Conservation (phyloP, 2,797 vertebrate species). For the Pyrocephalus nanus region DNA sequence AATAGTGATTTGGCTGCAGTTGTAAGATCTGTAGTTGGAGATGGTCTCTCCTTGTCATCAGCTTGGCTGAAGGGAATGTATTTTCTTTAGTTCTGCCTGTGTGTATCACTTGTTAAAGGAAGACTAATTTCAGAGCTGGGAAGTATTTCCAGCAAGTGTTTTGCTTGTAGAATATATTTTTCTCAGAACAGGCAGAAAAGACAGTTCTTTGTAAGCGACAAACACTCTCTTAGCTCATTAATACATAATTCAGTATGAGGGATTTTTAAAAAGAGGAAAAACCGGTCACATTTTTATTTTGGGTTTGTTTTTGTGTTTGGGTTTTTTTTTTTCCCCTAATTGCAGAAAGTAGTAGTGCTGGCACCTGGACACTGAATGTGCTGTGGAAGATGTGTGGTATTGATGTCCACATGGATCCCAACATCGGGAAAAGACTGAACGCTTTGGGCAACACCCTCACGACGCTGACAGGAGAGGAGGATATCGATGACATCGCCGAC, state of each 20-base stretch:
- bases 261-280: not conserved
- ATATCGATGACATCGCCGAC: constrained; percentile 92
- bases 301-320: not conserved
- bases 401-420: constrained; percentile 99
- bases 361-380: constrained; percentile 98
- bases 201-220: not conserved
- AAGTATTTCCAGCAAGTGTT: not conserved
- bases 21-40: not conserved
- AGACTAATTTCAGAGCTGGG: not conserved
- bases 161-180: not conserved
- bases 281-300: not conserved
- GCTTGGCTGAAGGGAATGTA: not conserved
- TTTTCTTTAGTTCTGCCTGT: not conserved
- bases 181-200: not conserved
- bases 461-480: constrained; percentile 95
- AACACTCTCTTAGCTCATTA: not conserved
- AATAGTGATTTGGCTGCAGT: not conserved
- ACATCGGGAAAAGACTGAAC: constrained; percentile 96
- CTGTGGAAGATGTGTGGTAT: constrained; percentile 99
- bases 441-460: constrained; percentile 97
- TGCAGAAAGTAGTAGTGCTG: constrained; percentile 95
- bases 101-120: not conserved
- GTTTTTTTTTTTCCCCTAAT: not conserved
- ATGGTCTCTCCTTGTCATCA: not conserved
- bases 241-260: not conserved